These are phyloP conservation scores for Aythya baeri DNA, from an alignment of 2,113 vertebrate genomes.

Conservation along the genomic window DNA sequence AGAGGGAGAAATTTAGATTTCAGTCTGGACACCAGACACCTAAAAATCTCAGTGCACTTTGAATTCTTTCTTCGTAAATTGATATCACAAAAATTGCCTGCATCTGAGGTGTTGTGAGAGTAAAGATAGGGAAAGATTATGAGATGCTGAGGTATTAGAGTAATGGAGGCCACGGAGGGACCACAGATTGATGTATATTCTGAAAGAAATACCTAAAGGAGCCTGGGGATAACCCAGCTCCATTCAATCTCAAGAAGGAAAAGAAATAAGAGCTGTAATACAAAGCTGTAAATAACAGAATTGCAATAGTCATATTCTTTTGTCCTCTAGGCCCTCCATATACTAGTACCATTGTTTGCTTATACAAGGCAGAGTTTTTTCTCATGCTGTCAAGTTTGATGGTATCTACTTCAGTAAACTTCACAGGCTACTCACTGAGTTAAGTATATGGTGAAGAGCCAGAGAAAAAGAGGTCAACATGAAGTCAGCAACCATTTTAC, in stretches of 20 bases:
- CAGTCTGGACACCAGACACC: not conserved
- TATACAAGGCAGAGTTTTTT: conserved; percentile 16
- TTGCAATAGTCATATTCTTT: conserved; percentile 19
- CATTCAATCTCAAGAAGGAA: not conserved
- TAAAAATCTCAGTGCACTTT: not conserved
- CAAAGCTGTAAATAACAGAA: conserved; percentile 48
- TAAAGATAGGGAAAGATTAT: not conserved
- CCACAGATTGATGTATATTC: not conserved
- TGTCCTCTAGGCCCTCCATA: conserved; percentile 19
- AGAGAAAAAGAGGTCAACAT: conserved; percentile 24
- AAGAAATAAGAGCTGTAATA: conserved; percentile 26
- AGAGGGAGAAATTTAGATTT: not conserved
- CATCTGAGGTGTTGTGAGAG: not conserved
- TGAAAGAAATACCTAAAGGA: conserved; percentile 18
- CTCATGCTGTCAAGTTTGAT: conserved; percentile 28
- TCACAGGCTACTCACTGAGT: conserved; percentile 37
- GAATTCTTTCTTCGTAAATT: not conserved
- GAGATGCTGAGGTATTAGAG: not conserved
- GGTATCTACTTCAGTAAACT: conserved; percentile 42
- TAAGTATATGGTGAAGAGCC: conserved; percentile 39
- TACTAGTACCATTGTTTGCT: conserved; percentile 15
- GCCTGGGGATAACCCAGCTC: not conserved
- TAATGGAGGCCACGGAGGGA: not conserved
- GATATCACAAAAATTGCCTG: not conserved
- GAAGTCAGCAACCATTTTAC: conserved; percentile 30